Evolutionary conservation across 2,888 invertebrate species (phyloP).

Genomic region (Nudaria mundana): DNA sequence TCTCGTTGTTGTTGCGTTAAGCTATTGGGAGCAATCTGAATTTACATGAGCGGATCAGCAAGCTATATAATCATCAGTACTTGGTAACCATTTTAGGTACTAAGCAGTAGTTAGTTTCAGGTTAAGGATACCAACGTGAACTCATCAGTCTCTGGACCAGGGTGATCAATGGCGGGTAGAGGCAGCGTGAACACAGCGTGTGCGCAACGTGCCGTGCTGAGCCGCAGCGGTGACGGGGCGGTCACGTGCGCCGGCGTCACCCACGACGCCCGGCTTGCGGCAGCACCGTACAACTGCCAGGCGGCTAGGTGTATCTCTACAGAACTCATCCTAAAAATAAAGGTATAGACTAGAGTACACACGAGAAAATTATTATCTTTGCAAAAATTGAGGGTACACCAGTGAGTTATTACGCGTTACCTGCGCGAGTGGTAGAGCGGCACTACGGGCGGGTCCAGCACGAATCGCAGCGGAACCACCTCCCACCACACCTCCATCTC

Average conservation of each 20-base stretch:
- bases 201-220: constrained; percentile 23
- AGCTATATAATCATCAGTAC: too few species aligned
- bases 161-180: constrained; percentile 37
- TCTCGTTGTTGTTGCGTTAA: too few species aligned
- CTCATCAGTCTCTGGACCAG: constrained; percentile 35
- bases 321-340: constrained; percentile 30
- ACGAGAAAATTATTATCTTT: too few species aligned
- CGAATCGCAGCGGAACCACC: constrained; percentile 55
- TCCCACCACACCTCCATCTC: constrained; percentile 71
- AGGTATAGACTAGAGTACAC: not conserved
- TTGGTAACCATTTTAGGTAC: too few species aligned
- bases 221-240: constrained; percentile 15
- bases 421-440: constrained; percentile 48
- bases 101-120: not conserved
- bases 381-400: not conserved
- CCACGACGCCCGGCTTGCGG: constrained; percentile 34
- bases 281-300: constrained; percentile 48
- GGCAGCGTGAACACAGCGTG: constrained; percentile 24
- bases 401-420: constrained; percentile 25
- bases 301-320: constrained; percentile 39
- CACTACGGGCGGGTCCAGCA: constrained; percentile 48
- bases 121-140: constrained; percentile 41
- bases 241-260: constrained; percentile 12
- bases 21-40: too few species aligned
- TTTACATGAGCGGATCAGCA: too few species aligned